Evolutionary conservation across 1,140 invertebrate species (phyloP), one percentile per base, ranked within the genome.

Genomic region (Drosophila sturtevanti): DNA sequence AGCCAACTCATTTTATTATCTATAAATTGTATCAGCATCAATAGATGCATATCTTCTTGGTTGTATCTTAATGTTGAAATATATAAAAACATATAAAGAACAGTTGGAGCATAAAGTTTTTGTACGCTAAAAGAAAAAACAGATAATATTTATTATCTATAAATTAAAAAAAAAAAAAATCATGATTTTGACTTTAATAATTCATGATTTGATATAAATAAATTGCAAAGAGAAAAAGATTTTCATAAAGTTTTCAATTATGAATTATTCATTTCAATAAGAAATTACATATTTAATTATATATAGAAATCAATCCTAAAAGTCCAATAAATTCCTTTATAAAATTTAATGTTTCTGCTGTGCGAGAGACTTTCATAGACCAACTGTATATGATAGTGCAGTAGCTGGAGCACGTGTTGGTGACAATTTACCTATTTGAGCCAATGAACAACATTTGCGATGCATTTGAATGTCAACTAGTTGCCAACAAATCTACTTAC

Each of bases 381-480:
- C 18, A 1, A 48, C 41, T 48, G 41, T 48, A 21, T 21, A 44
- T 5, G n/a, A 44, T 9, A 48, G 41, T 18, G 5, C 68, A 59
- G 52, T 27, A 58, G 52, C 34, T 58, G 76, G 72, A 69, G 80
- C 81, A 84, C 81, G 68, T 85, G 81, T 85, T 77, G 68, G 66
- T 58, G 44, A 64, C 51, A 79, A 63, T 60, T 62, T 64, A 63
- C 60, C 59, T 34, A 54, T 56, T 60, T 71, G 54, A 66, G 63
- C 34, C 68, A 38, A 35, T 59, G 31, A 12, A 41, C 58, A 37
- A 60, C 37, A 60, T 21, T 60, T 11, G 58, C 31, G 51, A 48
- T 74, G 55, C 24, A 37, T 72, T 87, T 87, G 84, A 87, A 87
- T 87, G 82, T 87, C 82, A 87, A 86, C 84, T 65, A 55, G 54